phyloP scores from a whole-genome alignment of 2,113 vertebrate genomes.

The Trogon surrucura region DNA sequence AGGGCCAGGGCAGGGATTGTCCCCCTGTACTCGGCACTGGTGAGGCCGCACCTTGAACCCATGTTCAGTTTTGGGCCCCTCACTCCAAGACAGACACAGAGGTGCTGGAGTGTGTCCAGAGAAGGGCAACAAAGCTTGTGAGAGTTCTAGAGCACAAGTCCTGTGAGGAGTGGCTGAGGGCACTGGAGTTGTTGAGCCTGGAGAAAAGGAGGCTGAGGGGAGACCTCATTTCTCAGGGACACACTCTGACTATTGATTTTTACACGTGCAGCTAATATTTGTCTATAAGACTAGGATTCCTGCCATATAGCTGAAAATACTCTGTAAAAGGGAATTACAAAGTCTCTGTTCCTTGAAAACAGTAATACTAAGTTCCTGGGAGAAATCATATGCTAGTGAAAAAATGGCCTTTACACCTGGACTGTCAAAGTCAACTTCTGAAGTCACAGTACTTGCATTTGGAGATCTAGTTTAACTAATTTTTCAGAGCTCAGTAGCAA shows the following conservation, averaged over 20 bases:
- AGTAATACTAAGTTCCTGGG: background rate
- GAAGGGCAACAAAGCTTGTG: too few species aligned
- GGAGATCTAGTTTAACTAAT: background rate
- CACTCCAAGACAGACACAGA: too few species aligned
- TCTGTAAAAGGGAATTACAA: background rate
- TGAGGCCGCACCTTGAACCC: too few species aligned
- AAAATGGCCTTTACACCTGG: background rate
- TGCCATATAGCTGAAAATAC: background rate
- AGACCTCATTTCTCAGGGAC: background rate
- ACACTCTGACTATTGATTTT: background rate
- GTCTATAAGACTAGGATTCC: constrained; percentile 71
- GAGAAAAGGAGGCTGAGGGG: too few species aligned
- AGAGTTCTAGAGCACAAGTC: too few species aligned
- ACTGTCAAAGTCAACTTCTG: background rate
- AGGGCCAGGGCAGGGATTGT: too few species aligned
- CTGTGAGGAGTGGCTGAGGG: too few species aligned
- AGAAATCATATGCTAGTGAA: background rate
- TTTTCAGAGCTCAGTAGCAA: background rate
- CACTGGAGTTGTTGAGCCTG: too few species aligned
- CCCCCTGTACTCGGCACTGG: too few species aligned
- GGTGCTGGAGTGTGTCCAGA: too few species aligned
- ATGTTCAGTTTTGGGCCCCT: too few species aligned
- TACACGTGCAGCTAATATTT: constrained; percentile 65
- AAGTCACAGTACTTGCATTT: background rate
- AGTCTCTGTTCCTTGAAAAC: background rate